A percentile compares a stretch with the other conserved stretches of the same genome.
Evolutionary conservation across 2,113 vertebrate genomes (phyloP).

Genomic region (Megalops atlanticus): DNA sequence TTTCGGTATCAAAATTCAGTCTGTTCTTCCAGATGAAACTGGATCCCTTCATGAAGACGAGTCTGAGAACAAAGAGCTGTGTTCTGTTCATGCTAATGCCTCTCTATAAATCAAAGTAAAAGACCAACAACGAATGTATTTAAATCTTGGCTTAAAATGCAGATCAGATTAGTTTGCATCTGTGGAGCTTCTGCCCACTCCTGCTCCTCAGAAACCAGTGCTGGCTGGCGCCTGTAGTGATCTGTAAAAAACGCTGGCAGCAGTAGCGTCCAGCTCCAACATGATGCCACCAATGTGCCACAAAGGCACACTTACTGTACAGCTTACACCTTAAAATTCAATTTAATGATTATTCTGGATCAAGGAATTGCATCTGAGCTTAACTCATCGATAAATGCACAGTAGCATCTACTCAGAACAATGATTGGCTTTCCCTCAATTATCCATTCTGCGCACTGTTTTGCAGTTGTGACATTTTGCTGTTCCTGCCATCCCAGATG

Average conservation of each 20-base stretch:
- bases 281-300: too few relatives aligned
- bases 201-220: neutral
- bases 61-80: too few relatives aligned
- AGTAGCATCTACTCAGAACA: neutral
- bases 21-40: too few relatives aligned
- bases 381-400: too few relatives aligned
- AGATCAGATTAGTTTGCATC: too few relatives aligned
- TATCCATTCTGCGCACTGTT: conserved; percentile 67
- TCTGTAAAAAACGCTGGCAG: neutral
- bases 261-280: too few relatives aligned
- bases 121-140: too few relatives aligned
- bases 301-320: neutral
- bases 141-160: too few relatives aligned
- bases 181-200: neutral
- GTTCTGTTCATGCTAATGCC: too few relatives aligned
- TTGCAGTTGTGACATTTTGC: conserved; percentile 75
- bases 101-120: too few relatives aligned
- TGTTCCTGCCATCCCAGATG: conserved; percentile 77
- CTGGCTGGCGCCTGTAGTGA: neutral
- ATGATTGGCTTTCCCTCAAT: conserved; percentile 7
- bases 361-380: neutral
- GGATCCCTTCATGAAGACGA: too few relatives aligned
- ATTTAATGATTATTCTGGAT: neutral
- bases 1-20: too few relatives aligned
- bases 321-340: neutral